Conservation (phyloP, 2,888 invertebrate genomes). For the Melinaea marsaeus region DNA sequence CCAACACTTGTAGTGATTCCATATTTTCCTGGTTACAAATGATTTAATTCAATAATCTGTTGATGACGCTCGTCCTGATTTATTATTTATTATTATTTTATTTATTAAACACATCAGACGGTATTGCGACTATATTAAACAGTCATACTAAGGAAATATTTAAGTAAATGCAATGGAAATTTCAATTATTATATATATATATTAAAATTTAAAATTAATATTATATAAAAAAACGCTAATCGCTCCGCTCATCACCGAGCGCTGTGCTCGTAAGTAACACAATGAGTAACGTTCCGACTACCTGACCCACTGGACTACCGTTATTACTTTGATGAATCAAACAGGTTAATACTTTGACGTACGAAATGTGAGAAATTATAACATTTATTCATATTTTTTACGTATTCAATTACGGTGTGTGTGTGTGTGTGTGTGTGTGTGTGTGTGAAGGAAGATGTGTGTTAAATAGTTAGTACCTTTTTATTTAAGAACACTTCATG, state of each 20-base stretch:
- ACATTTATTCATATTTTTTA: conserved; percentile 12
- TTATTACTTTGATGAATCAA: conserved; percentile 36
- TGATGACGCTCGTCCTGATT: conserved; percentile 31
- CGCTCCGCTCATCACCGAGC: not conserved
- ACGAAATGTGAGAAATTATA: conserved; percentile 2
- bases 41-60: conserved; percentile 8
- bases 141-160: too few species aligned
- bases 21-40: conserved; percentile 19
- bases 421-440: too few species aligned
- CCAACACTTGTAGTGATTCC: not conserved
- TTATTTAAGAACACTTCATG: too few species aligned
- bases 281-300: conserved; percentile 53
- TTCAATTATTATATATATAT: too few species aligned
- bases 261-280: not conserved
- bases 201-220: too few species aligned
- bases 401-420: not conserved
- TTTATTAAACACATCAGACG: too few species aligned
- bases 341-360: conserved; percentile 27
- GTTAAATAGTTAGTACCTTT: too few species aligned
- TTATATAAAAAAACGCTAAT: not conserved
- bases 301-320: conserved; percentile 49
- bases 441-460: too few species aligned
- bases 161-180: too few species aligned
- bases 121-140: too few species aligned
- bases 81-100: too few species aligned